phyloP scores from a whole-genome alignment of 2,797 vertebrate species.

The Limosa lapponica region DNA sequence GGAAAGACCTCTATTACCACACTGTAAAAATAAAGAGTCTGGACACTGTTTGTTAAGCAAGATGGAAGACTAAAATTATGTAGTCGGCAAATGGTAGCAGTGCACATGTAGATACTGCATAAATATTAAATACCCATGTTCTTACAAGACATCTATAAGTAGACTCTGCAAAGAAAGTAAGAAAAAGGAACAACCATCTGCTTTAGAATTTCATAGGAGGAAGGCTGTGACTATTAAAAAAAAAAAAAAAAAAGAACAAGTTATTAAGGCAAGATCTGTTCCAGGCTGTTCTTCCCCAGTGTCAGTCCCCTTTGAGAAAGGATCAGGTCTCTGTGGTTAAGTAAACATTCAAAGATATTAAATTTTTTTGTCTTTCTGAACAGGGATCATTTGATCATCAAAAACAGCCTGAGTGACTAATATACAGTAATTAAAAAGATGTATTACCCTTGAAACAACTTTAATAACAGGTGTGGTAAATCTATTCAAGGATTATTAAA shows the following conservation, averaged over 20 bases:
- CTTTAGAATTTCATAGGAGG: background rate
- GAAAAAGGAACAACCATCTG: constrained; percentile 24
- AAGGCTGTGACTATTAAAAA: background rate
- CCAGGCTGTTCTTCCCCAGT: background rate
- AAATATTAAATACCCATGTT: constrained; percentile 43
- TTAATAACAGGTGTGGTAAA: background rate
- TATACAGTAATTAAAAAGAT: background rate
- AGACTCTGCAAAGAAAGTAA: constrained; percentile 1
- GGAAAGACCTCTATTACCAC: constrained; percentile 53
- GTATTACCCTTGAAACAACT: background rate
- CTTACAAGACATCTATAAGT: constrained; percentile 28
- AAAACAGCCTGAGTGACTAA: background rate
- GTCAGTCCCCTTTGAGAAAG: background rate
- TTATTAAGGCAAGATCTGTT: constrained; percentile 22
- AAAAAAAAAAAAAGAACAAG: background rate
- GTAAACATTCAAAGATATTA: background rate
- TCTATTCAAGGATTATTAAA: background rate
- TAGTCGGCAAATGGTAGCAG: constrained; percentile 23
- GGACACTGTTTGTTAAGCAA: constrained; percentile 41
- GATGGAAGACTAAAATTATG: constrained; percentile 41
- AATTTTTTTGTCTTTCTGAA: background rate
- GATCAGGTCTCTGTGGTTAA: background rate
- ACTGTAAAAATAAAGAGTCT: constrained; percentile 39
- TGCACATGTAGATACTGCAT: constrained; percentile 8
- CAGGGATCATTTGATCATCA: background rate